Evolutionary conservation across 2,797 vertebrate species (phyloP).

Genomic region (Alectoris magna): DNA sequence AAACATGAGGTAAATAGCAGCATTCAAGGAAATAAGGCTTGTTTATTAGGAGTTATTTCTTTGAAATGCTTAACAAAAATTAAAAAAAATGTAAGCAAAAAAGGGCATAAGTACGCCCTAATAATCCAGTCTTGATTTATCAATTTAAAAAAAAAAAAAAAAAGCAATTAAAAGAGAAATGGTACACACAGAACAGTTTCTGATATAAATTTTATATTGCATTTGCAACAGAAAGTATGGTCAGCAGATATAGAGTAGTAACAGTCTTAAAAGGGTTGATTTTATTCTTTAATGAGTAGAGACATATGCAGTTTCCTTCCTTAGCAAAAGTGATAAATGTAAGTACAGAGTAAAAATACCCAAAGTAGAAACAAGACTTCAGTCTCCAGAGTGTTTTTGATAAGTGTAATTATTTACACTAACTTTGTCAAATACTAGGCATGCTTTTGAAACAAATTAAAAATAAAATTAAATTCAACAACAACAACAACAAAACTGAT

Average conservation of each 20-base stretch:
- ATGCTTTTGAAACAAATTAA: not conserved
- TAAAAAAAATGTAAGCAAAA: not conserved
- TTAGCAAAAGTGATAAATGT: not conserved
- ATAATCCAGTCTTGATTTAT: not conserved
- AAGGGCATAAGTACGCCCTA: not conserved
- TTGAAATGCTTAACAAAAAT: not conserved
- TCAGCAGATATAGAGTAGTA: not conserved
- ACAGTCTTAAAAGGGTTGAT: not conserved
- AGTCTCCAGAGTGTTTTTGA: not conserved
- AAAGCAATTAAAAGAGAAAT: not conserved
- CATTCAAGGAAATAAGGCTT: not conserved
- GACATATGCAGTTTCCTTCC: not conserved
- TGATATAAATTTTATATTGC: not conserved
- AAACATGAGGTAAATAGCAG: not conserved
- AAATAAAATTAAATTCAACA: no score
- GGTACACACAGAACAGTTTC: not conserved
- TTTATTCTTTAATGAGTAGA: not conserved
- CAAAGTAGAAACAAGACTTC: not conserved
- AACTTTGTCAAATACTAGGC: not conserved
- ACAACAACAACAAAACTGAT: no score
- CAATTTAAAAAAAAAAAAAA: not conserved
- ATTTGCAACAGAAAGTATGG: not conserved
- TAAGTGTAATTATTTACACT: not conserved
- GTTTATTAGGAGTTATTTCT: not conserved
- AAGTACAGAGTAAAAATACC: not conserved